Evolutionary conservation across 2,113 vertebrate species (phyloP).

Genomic region (Ardeotis arabs): DNA sequence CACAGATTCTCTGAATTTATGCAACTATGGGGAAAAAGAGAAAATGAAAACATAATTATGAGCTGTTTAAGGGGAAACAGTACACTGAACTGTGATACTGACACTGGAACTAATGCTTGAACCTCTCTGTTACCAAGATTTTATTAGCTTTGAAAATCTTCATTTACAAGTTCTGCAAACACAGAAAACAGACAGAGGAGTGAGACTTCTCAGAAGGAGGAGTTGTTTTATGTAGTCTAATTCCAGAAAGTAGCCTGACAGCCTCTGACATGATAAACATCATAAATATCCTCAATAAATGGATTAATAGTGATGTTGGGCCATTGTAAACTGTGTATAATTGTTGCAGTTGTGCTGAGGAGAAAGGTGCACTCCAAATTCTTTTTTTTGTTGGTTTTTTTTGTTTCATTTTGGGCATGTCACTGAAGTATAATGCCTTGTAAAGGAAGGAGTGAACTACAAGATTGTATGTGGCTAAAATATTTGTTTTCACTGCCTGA

Average conservation of each 20-base stretch:
- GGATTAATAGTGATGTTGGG: neutral
- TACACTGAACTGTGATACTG: neutral
- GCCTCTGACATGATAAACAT: neutral
- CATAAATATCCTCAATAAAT: neutral
- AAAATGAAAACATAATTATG: neutral
- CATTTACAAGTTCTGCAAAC: neutral
- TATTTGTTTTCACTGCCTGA: neutral
- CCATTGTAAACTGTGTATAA: neutral
- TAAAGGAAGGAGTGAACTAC: neutral
- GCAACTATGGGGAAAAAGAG: neutral
- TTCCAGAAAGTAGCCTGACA: neutral
- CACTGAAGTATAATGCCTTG: neutral
- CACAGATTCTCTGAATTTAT: neutral
- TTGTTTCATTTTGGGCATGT: neutral
- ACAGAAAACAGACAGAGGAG: neutral
- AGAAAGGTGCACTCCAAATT: neutral
- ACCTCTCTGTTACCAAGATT: neutral
- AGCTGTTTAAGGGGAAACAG: neutral
- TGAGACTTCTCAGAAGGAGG: neutral
- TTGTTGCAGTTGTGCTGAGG: neutral
- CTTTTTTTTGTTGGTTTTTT: neutral
- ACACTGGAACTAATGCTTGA: neutral
- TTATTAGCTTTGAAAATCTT: neutral
- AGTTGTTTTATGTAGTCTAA: neutral
- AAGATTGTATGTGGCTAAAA: neutral